Base-by-base conservation (phyloP, 2,888 invertebrate genomes). In the Clistopyga incitator region DNA sequence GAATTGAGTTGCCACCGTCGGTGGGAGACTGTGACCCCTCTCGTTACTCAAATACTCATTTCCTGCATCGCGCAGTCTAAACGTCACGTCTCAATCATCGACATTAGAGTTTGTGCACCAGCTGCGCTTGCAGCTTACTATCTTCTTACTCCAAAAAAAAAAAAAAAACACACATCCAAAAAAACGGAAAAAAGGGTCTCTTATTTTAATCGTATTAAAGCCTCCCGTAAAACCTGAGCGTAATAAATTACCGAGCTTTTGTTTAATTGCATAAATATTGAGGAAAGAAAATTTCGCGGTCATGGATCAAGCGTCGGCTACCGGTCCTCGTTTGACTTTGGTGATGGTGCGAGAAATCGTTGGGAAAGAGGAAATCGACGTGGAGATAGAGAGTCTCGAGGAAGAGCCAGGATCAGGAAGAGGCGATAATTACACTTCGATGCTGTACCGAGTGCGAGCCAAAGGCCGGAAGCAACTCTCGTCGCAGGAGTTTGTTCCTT, bases 381-480 rank as follows among this genome's bases (percentile, higher is more conserved):
- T 93, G 23, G 90, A 91, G 67, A 90, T 93, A 6, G 83, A 75
- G 4, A 88, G 85, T 70, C 75, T 92, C 29, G 89, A 96, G 95
- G 95, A 96, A 82, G 95, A 95, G 18, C 95, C 95, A 3, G 96
- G 96, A n/a, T 95, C 96, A 0, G 96, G 95, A 79, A 94, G 96
- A 72, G 96, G 96, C 0, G 96, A 96, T 89, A 96, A 96, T 91
- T 96, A 96, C 89, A 96, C 96, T 0, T 96, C 96, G 10, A 95
- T 96, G 94, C 94, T 96, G 8, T 96, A 96, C 92, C 94, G 96
- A 15, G 94, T 96, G 78, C 93, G 94, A 0, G 92, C 96, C 3
- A 95, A 94, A 86, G 96, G 96, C 4, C 92, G 91, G 18, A 93
- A 93, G 78, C 90, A 91, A 45, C 82, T 87, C 0, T 91, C 92